Evolutionary conservation across 1,140 invertebrate species (phyloP).

Genomic region (Dinoponera quadriceps): DNA sequence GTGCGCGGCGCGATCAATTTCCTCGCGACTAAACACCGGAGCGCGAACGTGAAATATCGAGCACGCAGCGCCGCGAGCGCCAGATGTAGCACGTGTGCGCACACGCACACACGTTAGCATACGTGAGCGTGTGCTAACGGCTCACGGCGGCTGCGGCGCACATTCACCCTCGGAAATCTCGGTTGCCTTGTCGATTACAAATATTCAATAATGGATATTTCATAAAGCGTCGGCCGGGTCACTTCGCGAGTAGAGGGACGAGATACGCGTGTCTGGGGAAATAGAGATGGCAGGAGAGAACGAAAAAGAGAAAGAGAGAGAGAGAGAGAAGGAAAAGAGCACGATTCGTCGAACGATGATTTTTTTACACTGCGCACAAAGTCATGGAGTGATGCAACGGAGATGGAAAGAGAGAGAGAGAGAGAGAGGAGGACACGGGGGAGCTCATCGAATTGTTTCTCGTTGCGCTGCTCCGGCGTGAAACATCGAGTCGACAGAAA

Average conservation of each 20-base stretch:
- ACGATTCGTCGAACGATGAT: slow-evolving; percentile 39
- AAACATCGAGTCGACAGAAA: slow-evolving; percentile 65
- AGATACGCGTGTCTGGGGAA: slow-evolving; percentile 6
- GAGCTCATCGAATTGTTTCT: slow-evolving; percentile 69
- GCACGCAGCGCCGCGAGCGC: background rate
- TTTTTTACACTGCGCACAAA: slow-evolving; percentile 49
- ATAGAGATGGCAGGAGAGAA: no score
- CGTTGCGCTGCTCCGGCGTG: slow-evolving; percentile 69
- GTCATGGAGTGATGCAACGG: slow-evolving; percentile 3
- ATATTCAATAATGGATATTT: slow-evolving; percentile 49
- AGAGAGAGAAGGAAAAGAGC: background rate
- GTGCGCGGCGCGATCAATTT: slow-evolving; percentile 24
- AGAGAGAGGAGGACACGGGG: background rate
- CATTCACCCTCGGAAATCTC: slow-evolving; percentile 23
- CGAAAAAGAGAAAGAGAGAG: background rate
- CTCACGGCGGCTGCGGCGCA: no score
- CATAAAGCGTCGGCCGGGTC: slow-evolving; percentile 26
- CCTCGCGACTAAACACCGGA: background rate
- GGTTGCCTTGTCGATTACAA: slow-evolving; percentile 33
- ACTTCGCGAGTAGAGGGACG: slow-evolving; percentile 8
- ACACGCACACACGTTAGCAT: background rate
- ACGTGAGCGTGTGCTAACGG: no score
- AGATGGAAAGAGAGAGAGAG: background rate
- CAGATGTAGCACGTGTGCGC: background rate
- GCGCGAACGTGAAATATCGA: slow-evolving; percentile 36